Base-by-base conservation (phyloP, 2,797 vertebrate genomes). In the Anguilla megastoma region DNA sequence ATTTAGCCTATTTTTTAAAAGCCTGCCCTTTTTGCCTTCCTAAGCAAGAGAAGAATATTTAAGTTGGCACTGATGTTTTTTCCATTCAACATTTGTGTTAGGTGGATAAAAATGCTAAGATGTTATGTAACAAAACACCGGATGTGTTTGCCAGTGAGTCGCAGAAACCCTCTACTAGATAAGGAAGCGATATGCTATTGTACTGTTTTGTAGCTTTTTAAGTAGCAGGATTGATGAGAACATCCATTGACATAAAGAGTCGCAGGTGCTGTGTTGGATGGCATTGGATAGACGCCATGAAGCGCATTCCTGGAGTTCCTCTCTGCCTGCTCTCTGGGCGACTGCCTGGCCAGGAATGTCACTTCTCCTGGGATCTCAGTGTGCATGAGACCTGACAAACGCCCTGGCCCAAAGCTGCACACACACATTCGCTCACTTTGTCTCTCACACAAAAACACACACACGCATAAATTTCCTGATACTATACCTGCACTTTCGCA, bases 381-480 rank as follows among this genome's bases (percentile, higher is more conserved):
- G 79, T 82, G 41, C 24, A 48, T 18, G 79, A 82, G 79, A 50
- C 33, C 0, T 16, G 14, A 36, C 45, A 48, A 7, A 9, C 10
- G 21, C 21, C 14, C 80, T 16, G 48, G 21, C 90, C 87, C n/a
- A 88, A 54, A 63, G 88, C 90, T 87, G 60, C 88, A 87, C 74
- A 69, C n/a, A 86, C 71, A 86, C 87, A 89, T 91, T 84, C 86
- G 56, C 90, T 36, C 87, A 45, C 14, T 88, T 82, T 79, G 76
- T 45, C n/a, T 80, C 82, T 74, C 48, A 18, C 74, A 30, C 69
- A 71, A 9, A 71, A n/a, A 71, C 10, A 12, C n/a, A 12, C n/a
- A 71, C 69, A 71, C 4, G 21, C 63, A 69, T 27, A 9, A 50
- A 83, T 50, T 27, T 83, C 45, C 66, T 86, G 84, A 80, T 74